These are phyloP conservation scores for Pseudococcus longispinus DNA, from an alignment of 2,888 invertebrate species.

Conservation along the genomic window DNA sequence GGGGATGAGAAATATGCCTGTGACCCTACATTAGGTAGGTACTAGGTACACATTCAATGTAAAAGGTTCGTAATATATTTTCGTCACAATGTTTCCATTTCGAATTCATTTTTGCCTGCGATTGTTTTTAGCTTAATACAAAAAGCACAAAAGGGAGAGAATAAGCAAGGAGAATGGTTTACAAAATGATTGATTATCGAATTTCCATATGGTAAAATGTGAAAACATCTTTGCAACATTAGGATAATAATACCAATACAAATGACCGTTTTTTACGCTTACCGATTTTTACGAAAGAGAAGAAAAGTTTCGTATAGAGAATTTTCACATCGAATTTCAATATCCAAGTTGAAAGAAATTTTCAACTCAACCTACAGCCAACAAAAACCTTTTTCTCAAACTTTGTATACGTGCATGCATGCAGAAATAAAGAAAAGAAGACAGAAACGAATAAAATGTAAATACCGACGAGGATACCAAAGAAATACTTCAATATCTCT, in stretches of 20 bases:
- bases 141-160: background rate
- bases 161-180: background rate
- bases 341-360: background rate
- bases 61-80: background rate
- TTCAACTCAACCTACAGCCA: background rate
- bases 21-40: too few relatives aligned
- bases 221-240: background rate
- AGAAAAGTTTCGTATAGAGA: background rate
- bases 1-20: too few relatives aligned
- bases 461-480: constrained; percentile 1
- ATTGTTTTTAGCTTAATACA: background rate
- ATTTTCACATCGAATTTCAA: background rate
- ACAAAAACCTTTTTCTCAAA: background rate
- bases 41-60: too few relatives aligned
- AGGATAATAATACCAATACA: background rate
- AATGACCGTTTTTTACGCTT: background rate
- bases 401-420: background rate
- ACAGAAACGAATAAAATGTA: constrained; percentile 11
- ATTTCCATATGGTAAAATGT: background rate
- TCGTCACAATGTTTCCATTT: background rate
- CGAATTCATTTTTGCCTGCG: background rate
- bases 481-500: constrained; percentile 1
- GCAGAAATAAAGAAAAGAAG: constrained; percentile 7
- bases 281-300: background rate
- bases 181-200: background rate